A percentile compares a stretch with the other conserved stretches of the same genome.
Conservation (phyloP, 2,888 invertebrate genomes). For the Pseudococcus longispinus region DNA sequence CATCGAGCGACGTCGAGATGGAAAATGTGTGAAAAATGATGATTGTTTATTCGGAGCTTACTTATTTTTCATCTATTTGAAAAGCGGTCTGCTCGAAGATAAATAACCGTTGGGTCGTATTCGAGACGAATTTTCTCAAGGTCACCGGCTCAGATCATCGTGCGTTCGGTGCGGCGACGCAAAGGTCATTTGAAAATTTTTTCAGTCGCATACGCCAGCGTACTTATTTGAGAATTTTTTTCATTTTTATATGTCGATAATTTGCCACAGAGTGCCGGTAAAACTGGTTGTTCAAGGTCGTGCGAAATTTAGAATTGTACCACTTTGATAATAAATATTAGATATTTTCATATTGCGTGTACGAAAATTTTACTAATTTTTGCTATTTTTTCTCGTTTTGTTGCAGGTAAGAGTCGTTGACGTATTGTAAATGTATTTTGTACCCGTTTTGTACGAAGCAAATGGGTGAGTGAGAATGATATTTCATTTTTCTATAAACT, state of each 20-base stretch:
- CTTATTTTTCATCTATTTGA: not conserved
- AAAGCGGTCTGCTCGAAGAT: not conserved
- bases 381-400: not conserved
- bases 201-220: not conserved
- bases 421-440: not conserved
- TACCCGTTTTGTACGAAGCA: not conserved
- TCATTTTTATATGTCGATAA: not conserved
- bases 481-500: not conserved
- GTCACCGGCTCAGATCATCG: not conserved
- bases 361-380: not conserved
- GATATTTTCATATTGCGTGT: not conserved
- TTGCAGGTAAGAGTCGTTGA: not conserved
- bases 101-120: not conserved
- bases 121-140: not conserved
- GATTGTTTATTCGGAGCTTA: not conserved
- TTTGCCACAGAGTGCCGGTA: not conserved
- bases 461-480: not conserved
- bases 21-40: not conserved
- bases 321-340: not conserved
- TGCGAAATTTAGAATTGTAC: not conserved
- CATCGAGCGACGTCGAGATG: not conserved
- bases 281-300: constrained; percentile 28
- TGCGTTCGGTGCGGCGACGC: not conserved
- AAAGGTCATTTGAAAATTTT: constrained; percentile 10
- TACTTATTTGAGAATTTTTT: not conserved